Evolutionary conservation across 1,140 invertebrate genomes (phyloP).

Genomic region (Archivesica marissinica): DNA sequence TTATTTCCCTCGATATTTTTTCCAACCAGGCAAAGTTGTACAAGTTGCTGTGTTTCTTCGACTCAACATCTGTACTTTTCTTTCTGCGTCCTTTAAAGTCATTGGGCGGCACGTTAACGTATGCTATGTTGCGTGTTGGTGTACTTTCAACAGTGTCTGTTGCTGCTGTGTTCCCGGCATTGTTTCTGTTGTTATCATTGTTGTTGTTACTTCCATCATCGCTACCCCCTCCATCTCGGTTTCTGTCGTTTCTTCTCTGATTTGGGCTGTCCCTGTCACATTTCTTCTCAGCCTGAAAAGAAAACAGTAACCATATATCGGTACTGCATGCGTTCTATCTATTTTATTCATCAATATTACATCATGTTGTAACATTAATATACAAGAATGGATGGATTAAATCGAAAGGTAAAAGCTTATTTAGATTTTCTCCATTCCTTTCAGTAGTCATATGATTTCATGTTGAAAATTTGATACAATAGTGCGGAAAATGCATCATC

Average conservation of each 20-base stretch:
- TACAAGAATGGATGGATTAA: too few relatives aligned
- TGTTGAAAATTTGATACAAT: background rate
- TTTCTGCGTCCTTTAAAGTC: constrained; percentile 36
- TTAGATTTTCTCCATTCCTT: too few relatives aligned
- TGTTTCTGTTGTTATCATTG: constrained; percentile 19
- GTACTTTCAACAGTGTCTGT: background rate
- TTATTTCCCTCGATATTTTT: background rate
- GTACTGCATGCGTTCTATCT: too few relatives aligned
- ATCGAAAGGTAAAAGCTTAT: too few relatives aligned
- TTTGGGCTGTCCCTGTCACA: background rate
- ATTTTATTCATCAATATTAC: too few relatives aligned
- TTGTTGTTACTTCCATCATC: constrained; percentile 5
- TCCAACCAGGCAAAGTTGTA: constrained; percentile 12
- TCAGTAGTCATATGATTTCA: too few relatives aligned
- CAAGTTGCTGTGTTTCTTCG: background rate
- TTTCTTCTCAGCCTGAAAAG: background rate
- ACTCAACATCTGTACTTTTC: background rate
- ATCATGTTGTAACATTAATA: too few relatives aligned
- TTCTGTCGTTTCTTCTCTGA: background rate
- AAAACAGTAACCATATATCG: too few relatives aligned
- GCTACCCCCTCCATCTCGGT: background rate
- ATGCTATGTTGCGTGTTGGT: background rate
- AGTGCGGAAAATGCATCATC: background rate
- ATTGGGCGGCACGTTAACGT: background rate
- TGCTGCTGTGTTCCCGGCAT: background rate